phyloP scores from a whole-genome alignment of 2,113 vertebrate species.

The Lucifuga dentata region DNA sequence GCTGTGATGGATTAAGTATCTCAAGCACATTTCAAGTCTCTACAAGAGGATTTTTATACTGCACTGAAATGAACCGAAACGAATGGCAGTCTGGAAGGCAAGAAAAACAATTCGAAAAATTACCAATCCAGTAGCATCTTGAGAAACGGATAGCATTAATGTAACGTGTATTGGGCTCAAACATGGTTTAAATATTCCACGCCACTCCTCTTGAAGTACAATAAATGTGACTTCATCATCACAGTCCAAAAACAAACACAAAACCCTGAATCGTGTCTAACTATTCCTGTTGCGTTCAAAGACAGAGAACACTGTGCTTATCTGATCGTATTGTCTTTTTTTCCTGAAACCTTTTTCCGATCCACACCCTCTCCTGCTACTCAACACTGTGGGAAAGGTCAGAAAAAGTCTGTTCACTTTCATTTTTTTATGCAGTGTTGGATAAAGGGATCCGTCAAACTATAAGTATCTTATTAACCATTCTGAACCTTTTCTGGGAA shows the following conservation, averaged over 20 bases:
- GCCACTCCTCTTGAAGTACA: no score
- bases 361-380: constrained; percentile 3
- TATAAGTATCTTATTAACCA: constrained; percentile 25
- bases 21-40: no score
- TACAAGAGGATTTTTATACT: no score
- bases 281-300: constrained; percentile 58
- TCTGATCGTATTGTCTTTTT: constrained; percentile 47
- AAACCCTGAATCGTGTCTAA: constrained; percentile 1
- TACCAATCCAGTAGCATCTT: no score
- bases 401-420: not conserved
- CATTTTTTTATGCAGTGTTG: not conserved
- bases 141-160: no score
- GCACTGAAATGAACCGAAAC: no score
- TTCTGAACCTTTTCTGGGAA: constrained; percentile 14
- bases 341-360: constrained; percentile 26
- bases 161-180: no score
- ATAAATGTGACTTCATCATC: constrained; percentile 35
- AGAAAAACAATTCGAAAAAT: no score
- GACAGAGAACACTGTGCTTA: constrained; percentile 44
- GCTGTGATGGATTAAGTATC: no score
- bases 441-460: constrained; percentile 21
- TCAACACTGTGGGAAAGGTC: constrained; percentile 11
- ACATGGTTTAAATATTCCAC: no score
- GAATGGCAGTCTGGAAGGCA: no score
- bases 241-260: constrained; percentile 42